Conservation (phyloP, 2,888 invertebrate genomes). For the Petrolisthes manimaculis region DNA sequence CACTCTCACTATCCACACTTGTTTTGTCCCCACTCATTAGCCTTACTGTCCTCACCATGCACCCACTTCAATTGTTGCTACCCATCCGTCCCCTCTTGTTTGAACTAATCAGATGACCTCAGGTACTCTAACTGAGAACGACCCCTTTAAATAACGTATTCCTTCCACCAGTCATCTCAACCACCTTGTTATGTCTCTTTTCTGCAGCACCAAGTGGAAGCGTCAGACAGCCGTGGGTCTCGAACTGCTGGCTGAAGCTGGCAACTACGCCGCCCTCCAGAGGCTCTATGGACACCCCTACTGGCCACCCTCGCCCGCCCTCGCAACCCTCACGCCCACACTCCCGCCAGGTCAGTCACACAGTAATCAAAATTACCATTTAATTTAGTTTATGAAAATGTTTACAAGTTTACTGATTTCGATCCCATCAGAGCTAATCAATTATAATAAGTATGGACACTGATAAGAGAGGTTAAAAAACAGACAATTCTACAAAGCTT, state of each 20-base stretch:
- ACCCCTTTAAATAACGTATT: too few species aligned
- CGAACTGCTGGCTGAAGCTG: slow-evolving; percentile 95
- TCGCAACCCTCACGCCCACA: slow-evolving; percentile 32
- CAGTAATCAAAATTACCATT: too few species aligned
- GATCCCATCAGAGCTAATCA: too few species aligned
- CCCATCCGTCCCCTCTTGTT: not conserved
- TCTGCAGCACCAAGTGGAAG: slow-evolving; percentile 91
- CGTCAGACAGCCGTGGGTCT: slow-evolving; percentile 97
- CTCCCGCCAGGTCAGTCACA: slow-evolving; percentile 30
- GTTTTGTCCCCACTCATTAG: too few species aligned
- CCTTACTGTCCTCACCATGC: too few species aligned
- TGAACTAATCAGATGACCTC: not conserved
- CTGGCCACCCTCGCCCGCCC: slow-evolving; percentile 43
- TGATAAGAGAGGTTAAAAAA: too few species aligned
- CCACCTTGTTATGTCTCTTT: not conserved
- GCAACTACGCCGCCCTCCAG: slow-evolving; percentile 98
- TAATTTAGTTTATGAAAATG: too few species aligned
- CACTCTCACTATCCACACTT: not conserved
- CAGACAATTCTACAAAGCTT: too few species aligned
- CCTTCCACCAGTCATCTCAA: not conserved
- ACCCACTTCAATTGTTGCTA: too few species aligned
- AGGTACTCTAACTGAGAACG: too few species aligned
- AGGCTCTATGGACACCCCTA: slow-evolving; percentile 81
- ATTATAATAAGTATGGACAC: too few species aligned
- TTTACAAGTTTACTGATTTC: too few species aligned